These are phyloP conservation scores for Ceramica pisi DNA, from an alignment of 2,888 invertebrate species.

Conservation along the genomic window DNA sequence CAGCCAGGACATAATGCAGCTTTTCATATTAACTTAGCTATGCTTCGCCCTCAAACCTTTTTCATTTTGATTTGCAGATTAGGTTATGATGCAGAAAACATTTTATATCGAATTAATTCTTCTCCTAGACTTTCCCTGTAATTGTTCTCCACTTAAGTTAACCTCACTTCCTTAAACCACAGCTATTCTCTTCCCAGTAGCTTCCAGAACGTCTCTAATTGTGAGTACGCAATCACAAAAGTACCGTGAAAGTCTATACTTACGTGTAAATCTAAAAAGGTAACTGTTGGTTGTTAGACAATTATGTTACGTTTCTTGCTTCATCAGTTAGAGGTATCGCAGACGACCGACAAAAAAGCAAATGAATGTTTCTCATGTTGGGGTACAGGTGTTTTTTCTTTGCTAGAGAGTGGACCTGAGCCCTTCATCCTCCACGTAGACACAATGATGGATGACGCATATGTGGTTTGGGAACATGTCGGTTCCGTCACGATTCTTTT, in stretches of 20 bases:
- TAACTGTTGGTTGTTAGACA: slow-evolving; percentile 35
- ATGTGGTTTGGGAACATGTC: no score
- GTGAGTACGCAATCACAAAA: slow-evolving; percentile 33
- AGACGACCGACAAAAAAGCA: slow-evolving; percentile 5
- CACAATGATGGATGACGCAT: not conserved
- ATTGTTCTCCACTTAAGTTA: slow-evolving; percentile 5
- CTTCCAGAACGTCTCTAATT: slow-evolving; percentile 43
- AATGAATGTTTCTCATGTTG: no score
- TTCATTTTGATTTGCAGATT: not conserved
- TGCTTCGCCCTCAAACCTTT: not conserved
- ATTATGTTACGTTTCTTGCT: slow-evolving; percentile 49
- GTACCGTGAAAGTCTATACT: slow-evolving; percentile 50
- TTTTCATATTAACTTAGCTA: not conserved
- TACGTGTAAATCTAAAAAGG: slow-evolving; percentile 54
- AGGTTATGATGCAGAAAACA: not conserved
- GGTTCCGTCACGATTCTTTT: no score
- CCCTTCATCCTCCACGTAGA: not conserved
- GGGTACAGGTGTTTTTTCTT: no score
- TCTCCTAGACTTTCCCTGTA: not conserved
- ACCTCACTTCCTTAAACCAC: slow-evolving; percentile 1
- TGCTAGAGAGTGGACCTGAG: no score
- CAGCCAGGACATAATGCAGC: no score
- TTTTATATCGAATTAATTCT: not conserved
- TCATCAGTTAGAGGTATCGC: slow-evolving; percentile 11
- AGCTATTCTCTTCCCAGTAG: slow-evolving; percentile 22